These are phyloP conservation scores for Neodiprion virginianus DNA, from an alignment of 1,140 invertebrate species.

Conservation along the genomic window DNA sequence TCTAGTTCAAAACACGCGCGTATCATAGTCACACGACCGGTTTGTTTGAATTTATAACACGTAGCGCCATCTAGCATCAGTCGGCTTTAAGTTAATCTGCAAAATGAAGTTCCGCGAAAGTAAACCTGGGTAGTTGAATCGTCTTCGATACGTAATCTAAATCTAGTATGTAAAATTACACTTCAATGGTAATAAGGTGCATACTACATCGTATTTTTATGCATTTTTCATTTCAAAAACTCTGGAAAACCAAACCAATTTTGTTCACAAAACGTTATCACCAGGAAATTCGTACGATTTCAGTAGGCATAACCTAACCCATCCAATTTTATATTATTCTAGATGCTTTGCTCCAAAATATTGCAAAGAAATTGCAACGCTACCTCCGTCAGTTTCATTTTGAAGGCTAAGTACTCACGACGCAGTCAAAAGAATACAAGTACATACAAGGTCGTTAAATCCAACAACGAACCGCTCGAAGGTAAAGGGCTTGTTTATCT, in stretches of 20 bases:
- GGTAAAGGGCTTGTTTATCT: constrained; percentile 37
- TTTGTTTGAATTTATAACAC: no score
- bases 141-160: constrained; percentile 5
- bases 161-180: background rate
- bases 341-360: constrained; percentile 56
- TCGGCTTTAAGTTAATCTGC: no score
- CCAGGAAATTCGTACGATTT: no score
- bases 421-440: constrained; percentile 49
- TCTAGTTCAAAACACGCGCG: no score
- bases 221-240: background rate
- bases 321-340: constrained; percentile 30
- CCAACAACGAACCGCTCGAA: constrained; percentile 45
- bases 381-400: constrained; percentile 36
- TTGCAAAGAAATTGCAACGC: constrained; percentile 38
- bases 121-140: background rate
- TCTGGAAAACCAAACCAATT: background rate
- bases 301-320: background rate
- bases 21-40: no score
- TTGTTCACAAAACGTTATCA: background rate
- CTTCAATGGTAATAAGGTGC: background rate
- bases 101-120: no score
- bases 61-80: no score
- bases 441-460: constrained; percentile 48
- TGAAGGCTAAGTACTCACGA: constrained; percentile 47
- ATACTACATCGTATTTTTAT: background rate